Conservation (phyloP, 2,888 invertebrate genomes). For the Spisula subtruncata region DNA sequence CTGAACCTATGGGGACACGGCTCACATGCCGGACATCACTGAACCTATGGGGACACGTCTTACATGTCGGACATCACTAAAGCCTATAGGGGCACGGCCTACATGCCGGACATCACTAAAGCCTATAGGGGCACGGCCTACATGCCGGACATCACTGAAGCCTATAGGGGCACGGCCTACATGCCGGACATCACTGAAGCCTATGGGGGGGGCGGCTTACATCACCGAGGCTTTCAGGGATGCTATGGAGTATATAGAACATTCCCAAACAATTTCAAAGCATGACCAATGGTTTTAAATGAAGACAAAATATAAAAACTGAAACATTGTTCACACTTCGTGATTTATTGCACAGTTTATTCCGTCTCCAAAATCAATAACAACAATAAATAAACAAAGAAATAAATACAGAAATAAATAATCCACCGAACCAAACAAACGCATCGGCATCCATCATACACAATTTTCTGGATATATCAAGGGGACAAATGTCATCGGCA, state of each 20-base stretch:
- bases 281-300: neutral
- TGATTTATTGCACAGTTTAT: constrained; percentile 43
- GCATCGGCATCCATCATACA: neutral
- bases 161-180: neutral
- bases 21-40: no score
- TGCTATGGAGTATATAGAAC: neutral
- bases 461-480: neutral
- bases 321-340: constrained; percentile 15
- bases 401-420: constrained; percentile 32
- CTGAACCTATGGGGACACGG: no score
- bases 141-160: neutral
- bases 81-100: no score
- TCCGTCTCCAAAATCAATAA: constrained; percentile 26
- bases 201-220: neutral
- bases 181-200: neutral
- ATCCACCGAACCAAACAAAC: neutral
- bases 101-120: neutral
- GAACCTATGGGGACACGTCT: no score
- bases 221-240: neutral
- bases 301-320: neutral
- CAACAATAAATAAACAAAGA: constrained; percentile 44
- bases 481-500: neutral
- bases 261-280: neutral
- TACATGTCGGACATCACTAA: no score
- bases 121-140: neutral